Evolutionary conservation across 2,888 invertebrate species (phyloP).

Genomic region (Lordiphosa fenestrarum): DNA sequence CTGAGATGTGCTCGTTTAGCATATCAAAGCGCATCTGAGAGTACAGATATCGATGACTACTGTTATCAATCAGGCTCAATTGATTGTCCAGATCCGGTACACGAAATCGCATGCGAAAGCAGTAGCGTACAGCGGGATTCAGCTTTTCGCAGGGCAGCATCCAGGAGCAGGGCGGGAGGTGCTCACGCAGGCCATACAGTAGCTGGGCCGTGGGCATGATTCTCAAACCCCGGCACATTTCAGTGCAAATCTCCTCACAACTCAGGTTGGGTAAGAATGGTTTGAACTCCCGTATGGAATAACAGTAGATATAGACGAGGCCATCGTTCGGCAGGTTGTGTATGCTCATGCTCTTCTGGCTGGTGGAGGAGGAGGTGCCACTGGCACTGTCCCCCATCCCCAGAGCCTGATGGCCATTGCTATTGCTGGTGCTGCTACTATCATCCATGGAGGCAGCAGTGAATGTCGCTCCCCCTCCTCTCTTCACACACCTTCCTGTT

Average conservation of each 20-base stretch:
- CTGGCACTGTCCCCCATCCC: slow-evolving; percentile 50
- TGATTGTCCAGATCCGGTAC: slow-evolving; percentile 80
- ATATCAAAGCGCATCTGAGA: slow-evolving; percentile 92
- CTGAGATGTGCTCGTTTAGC: slow-evolving; percentile 88
- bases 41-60: slow-evolving; percentile 92
- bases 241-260: slow-evolving; percentile 86
- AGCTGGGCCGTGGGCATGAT: slow-evolving; percentile 89
- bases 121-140: slow-evolving; percentile 82
- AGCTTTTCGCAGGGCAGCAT: slow-evolving; percentile 84
- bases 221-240: slow-evolving; percentile 86
- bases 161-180: slow-evolving; percentile 81
- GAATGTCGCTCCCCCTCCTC: too few relatives aligned
- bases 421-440: too few relatives aligned
- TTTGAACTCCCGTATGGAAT: too few relatives aligned
- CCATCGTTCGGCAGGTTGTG: slow-evolving; percentile 36
- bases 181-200: slow-evolving; percentile 88
- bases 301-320: too few relatives aligned
- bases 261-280: too few relatives aligned
- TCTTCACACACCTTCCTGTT: too few relatives aligned
- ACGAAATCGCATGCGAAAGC: slow-evolving; percentile 91
- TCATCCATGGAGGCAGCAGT: too few relatives aligned
- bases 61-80: slow-evolving; percentile 83
- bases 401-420: too few relatives aligned
- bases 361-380: slow-evolving; percentile 38
- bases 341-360: background rate